Evolutionary conservation across 2,797 vertebrate species (phyloP).

Genomic region (Lithobates sylvaticus): DNA sequence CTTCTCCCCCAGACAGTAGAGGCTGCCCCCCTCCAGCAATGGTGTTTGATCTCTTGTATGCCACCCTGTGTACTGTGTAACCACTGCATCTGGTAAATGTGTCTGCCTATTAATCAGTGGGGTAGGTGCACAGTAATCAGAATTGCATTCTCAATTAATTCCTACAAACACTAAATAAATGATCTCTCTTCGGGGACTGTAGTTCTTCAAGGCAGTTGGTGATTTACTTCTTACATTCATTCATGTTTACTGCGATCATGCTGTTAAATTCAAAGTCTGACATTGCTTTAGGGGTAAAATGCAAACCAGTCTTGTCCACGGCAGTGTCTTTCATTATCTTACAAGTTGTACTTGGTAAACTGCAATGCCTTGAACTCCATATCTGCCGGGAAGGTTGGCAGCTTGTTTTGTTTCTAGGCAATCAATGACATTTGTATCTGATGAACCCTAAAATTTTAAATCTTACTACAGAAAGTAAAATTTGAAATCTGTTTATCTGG

Average conservation of each 20-base stretch:
- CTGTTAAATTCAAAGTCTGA: constrained; percentile 8
- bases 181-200: background rate
- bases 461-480: no score
- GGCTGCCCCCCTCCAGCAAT: no score
- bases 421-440: constrained; percentile 12
- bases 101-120: no score
- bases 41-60: no score
- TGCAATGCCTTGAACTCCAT: background rate
- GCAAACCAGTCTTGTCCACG: constrained; percentile 4
- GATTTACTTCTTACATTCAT: constrained; percentile 37
- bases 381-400: background rate
- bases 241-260: constrained; percentile 27
- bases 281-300: constrained; percentile 37
- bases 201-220: constrained; percentile 20
- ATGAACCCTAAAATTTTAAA: constrained; percentile 7
- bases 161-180: no score
- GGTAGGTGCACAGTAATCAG: no score
- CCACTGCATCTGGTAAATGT: no score
- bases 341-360: constrained; percentile 22
- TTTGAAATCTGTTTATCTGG: no score
- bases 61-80: no score
- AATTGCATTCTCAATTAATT: no score
- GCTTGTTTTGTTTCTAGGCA: constrained; percentile 9
- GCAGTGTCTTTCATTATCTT: constrained; percentile 16
- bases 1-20: no score